Evolutionary conservation across 2,888 invertebrate species (phyloP), one percentile per base, ranked within the genome.

Genomic region (Pachliopta kotzebuea): DNA sequence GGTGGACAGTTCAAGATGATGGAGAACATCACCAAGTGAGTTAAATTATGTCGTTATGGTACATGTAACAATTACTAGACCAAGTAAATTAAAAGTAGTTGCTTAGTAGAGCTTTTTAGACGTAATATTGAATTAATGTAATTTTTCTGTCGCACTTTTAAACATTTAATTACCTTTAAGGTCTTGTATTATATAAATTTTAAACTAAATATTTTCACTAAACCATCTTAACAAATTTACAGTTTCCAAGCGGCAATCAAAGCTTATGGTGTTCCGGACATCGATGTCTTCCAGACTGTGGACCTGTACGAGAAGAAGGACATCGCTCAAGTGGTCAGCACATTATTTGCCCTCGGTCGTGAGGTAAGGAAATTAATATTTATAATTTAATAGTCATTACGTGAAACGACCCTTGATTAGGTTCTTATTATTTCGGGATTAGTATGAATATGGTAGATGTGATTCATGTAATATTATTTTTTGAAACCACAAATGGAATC

Each of bases 1-100:
- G 98, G 98, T 74, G 98, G 98, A 83, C 98, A 98, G 84, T 99
- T 99, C 95, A 99, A 99, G 85, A 96, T 99, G 95, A 99, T 99
- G 99, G 99, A 99, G 90, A 99, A 99, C 94, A 98, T 99, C 88
- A 98, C 97, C 92, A 93, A 95, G 96, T 98, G 85, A 94, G 95
- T 91, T 52, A 1, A 50, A 52, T n/a, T 18, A n/a, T 21, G 4
- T 4, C n/a, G 29, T 26, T 26, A n/a, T 18, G 24, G 17, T 53
- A 53, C 23, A 17, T 21, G 18, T 53, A 18, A 18, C 18, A 17
- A n/a, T 24, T 21, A 23, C 17, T 53, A 21, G 24, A 23, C 0
- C 53, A 53, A 11, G 24, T 11, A 24, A 11, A 53, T 17, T 24
- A 17, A 53, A 24, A 23, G 24, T 24, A 24, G 21, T 21, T 20